Conservation (phyloP, 2,113 vertebrate genomes). For the Haemorhous mexicanus region DNA sequence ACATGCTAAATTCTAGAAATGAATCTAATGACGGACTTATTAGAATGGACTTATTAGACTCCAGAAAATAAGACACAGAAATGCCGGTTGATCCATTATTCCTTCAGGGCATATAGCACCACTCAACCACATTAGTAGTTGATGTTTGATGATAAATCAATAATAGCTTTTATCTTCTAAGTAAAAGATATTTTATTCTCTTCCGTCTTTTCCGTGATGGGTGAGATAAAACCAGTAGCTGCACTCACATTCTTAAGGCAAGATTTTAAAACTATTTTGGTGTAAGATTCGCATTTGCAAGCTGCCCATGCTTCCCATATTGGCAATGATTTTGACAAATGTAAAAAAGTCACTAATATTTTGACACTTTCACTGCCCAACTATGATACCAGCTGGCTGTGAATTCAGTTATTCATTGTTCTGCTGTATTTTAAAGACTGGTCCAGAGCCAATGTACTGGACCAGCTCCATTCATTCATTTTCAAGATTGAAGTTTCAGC, state of each 20-base stretch:
- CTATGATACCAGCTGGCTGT: conserved; percentile 96
- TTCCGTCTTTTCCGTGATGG: background rate
- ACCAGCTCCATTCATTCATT: conserved; percentile 85
- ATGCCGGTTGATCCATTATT: conserved; percentile 60
- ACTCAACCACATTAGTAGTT: conserved; percentile 68
- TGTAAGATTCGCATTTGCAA: conserved; percentile 77
- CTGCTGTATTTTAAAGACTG: conserved; percentile 94
- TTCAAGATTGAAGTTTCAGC: conserved; percentile 79
- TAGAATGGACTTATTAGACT: conserved; percentile 51
- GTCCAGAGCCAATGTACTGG: conserved; percentile 91
- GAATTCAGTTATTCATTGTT: conserved; percentile 85
- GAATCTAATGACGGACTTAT: conserved; percentile 30
- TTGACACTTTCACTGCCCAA: conserved; percentile 84
- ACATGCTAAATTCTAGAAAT: conserved; percentile 53
- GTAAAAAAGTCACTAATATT: conserved; percentile 88
- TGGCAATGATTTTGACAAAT: conserved; percentile 84
- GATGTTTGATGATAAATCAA: conserved; percentile 72
- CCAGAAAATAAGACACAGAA: conserved; percentile 46
- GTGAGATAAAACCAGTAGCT: conserved; percentile 64
- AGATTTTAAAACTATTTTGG: conserved; percentile 68
- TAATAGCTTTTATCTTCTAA: conserved; percentile 70
- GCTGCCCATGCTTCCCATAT: conserved; percentile 80
- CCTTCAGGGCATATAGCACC: conserved; percentile 60
- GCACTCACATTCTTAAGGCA: conserved; percentile 60
- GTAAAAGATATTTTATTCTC: conserved; percentile 71